Conservation (phyloP, 2,797 vertebrate genomes). For the Iguana delicatissima region DNA sequence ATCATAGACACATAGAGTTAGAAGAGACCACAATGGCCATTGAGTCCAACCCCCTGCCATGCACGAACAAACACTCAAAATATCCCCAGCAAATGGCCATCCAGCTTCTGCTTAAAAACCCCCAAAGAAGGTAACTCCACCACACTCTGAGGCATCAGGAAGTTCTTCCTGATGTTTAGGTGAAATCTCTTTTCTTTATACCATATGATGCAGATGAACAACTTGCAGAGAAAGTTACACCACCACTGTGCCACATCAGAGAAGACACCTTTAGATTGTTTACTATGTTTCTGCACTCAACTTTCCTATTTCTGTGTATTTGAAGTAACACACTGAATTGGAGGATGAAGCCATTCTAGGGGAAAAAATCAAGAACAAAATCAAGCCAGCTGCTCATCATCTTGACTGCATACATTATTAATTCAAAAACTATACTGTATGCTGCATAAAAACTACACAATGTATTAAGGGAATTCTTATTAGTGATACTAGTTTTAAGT, state of each 20-base stretch:
- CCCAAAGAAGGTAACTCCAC: too few species aligned
- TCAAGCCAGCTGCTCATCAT: not conserved
- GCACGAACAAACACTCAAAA: too few species aligned
- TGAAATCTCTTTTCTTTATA: too few species aligned
- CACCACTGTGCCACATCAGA: not conserved
- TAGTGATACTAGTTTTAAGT: not conserved
- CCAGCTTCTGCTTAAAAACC: too few species aligned
- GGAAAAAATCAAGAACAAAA: not conserved
- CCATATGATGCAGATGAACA: conserved; percentile 58
- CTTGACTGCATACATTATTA: not conserved
- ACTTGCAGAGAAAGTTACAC: conserved; percentile 32
- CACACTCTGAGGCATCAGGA: too few species aligned
- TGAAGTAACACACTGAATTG: not conserved
- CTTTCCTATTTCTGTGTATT: not conserved
- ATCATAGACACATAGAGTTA: too few species aligned
- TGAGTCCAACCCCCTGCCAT: too few species aligned
- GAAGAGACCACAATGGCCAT: too few species aligned
- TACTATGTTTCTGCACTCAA: not conserved
- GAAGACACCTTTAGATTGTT: not conserved
- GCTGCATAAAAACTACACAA: not conserved
- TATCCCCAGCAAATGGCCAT: too few species aligned
- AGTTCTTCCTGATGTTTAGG: too few species aligned
- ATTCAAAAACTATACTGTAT: not conserved
- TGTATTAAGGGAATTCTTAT: not conserved
- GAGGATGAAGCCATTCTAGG: not conserved